phyloP scores from a whole-genome alignment of 2,888 invertebrate species.

The Eupithecia pulchellata region DNA sequence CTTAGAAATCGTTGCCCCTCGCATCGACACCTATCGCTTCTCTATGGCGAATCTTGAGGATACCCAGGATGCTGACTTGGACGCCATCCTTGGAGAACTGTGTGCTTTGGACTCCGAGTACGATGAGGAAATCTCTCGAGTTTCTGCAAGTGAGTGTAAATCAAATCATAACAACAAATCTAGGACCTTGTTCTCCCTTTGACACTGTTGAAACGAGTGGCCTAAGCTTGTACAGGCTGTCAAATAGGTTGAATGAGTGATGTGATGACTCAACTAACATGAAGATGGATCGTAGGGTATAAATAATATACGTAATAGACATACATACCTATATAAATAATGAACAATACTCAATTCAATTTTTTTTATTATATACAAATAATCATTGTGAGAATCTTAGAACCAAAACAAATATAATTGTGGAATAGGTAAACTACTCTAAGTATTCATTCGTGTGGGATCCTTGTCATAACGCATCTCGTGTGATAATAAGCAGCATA shows the following conservation, averaged over 20 bases:
- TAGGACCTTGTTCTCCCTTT: neutral
- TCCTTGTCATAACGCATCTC: slow-evolving; percentile 27
- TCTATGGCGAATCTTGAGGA: slow-evolving; percentile 98
- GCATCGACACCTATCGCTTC: slow-evolving; percentile 96
- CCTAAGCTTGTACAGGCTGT: neutral
- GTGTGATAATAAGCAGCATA: slow-evolving; percentile 39
- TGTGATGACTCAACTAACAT: neutral
- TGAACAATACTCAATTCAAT: neutral
- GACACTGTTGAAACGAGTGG: neutral
- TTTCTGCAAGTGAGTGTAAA: slow-evolving; percentile 67
- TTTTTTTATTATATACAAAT: neutral
- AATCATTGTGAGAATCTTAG: neutral
- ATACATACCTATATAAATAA: neutral
- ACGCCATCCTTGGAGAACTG: slow-evolving; percentile 97
- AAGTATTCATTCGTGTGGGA: slow-evolving; percentile 4
- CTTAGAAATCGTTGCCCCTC: slow-evolving; percentile 90
- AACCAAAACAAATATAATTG: neutral
- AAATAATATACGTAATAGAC: neutral
- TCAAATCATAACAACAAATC: neutral
- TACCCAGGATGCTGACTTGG: slow-evolving; percentile 97
- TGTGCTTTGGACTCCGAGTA: slow-evolving; percentile 93
- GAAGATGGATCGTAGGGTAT: neutral
- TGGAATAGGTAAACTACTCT: neutral
- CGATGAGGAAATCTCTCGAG: slow-evolving; percentile 84
- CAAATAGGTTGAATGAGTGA: neutral